Percentiles rank a stretch among this genome's conserved stretches.
Conservation (phyloP, 2,113 vertebrate genomes). For the Bostrychus sinensis region DNA sequence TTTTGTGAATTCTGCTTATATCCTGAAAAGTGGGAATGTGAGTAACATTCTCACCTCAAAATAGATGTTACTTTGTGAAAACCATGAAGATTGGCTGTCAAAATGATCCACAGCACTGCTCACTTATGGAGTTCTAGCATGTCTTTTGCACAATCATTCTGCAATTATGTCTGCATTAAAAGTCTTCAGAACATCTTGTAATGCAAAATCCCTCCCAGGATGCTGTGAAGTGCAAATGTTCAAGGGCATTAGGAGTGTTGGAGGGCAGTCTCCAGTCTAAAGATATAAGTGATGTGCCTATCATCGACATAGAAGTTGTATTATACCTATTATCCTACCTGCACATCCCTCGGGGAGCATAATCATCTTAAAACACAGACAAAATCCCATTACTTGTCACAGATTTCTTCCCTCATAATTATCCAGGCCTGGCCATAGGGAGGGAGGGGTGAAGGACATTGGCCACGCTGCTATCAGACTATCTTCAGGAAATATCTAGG, state of each 20-base stretch:
- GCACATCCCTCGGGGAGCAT: constrained; percentile 72
- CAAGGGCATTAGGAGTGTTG: constrained; percentile 34
- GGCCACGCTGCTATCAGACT: constrained; percentile 51
- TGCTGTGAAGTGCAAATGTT: constrained; percentile 44
- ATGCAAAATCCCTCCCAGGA: constrained; percentile 26
- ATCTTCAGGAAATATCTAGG: constrained; percentile 63
- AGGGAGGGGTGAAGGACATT: constrained; percentile 73
- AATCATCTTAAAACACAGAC: constrained; percentile 74
- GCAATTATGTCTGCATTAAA: constrained; percentile 42
- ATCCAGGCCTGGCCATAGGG: constrained; percentile 65
- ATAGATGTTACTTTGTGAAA: constrained; percentile 54
- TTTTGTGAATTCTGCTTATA: constrained; percentile 33
- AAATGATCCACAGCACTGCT: constrained; percentile 18
- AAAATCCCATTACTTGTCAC: constrained; percentile 76
- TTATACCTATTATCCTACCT: constrained; percentile 64
- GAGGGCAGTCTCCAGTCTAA: constrained; percentile 54
- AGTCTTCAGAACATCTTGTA: constrained; percentile 19
- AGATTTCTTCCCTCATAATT: constrained; percentile 75
- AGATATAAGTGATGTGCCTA: constrained; percentile 67
- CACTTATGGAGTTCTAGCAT: constrained; percentile 19
- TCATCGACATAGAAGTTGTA: constrained; percentile 59
- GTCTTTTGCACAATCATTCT: constrained; percentile 7
- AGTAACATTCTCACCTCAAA: constrained; percentile 58
- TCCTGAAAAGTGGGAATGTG: constrained; percentile 39
- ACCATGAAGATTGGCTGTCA: constrained; percentile 33